Conservation (phyloP, 2,797 vertebrate genomes). For the Atherinosoma microstoma region DNA sequence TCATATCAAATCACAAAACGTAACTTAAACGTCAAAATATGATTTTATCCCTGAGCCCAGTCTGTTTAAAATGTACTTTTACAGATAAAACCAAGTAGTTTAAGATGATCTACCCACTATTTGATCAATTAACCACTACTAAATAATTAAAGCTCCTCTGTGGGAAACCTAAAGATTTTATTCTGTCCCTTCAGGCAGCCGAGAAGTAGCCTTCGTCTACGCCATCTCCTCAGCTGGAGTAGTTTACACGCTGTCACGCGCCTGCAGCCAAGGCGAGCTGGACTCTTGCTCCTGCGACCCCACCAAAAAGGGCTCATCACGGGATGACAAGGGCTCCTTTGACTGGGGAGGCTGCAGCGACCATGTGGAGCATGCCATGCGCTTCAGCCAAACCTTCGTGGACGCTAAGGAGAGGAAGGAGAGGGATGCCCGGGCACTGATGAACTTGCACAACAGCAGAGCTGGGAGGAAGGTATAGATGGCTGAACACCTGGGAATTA, state of each 20-base stretch:
- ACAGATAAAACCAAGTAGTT: too few species aligned
- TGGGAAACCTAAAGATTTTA: too few species aligned
- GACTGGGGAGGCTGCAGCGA: constrained; percentile 98
- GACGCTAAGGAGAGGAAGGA: constrained; percentile 93
- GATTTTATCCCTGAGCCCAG: too few species aligned
- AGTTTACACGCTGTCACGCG: constrained; percentile 93
- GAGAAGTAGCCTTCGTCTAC: constrained; percentile 95
- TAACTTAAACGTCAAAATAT: too few species aligned
- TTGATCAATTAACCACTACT: too few species aligned
- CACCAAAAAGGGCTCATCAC: constrained; percentile 89
- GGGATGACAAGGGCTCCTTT: constrained; percentile 89
- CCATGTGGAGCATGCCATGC: constrained; percentile 92
- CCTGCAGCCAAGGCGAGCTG: constrained; percentile 95
- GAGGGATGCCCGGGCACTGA: constrained; percentile 91
- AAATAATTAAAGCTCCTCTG: too few species aligned
- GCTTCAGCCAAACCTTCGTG: constrained; percentile 91
- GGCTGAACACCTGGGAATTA: neutral
- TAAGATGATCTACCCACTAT: too few species aligned
- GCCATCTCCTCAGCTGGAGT: constrained; percentile 96
- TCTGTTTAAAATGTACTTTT: too few species aligned
- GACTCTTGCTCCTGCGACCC: constrained; percentile 95
- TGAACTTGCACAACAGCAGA: constrained; percentile 97
- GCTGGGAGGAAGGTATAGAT: constrained; percentile 91
- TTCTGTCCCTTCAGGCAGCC: constrained; percentile 86
- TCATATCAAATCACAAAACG: too few species aligned